phyloP scores from a whole-genome alignment of 2,888 invertebrate genomes.

The Acrobasis repandana region DNA sequence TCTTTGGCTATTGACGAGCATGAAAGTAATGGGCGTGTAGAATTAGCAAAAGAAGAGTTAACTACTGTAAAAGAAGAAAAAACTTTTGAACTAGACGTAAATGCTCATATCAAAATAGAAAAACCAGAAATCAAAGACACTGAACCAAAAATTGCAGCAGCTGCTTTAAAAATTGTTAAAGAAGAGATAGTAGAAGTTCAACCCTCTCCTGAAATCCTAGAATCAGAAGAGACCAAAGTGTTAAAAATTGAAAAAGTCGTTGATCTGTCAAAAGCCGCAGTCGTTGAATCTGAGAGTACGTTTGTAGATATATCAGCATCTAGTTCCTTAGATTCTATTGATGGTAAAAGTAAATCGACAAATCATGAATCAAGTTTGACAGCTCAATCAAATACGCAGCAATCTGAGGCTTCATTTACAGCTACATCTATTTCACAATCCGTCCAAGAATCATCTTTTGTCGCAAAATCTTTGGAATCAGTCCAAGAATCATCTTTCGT shows the following conservation, averaged over 20 bases:
- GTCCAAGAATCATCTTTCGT: slow-evolving; percentile 24
- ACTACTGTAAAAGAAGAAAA: slow-evolving; percentile 28
- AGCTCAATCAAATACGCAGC: slow-evolving; percentile 23
- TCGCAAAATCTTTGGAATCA: slow-evolving; percentile 7
- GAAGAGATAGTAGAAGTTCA: slow-evolving; percentile 33
- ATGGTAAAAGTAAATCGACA: slow-evolving; percentile 20
- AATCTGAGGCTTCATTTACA: background rate
- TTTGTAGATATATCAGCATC: slow-evolving; percentile 21
- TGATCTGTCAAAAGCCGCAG: slow-evolving; percentile 15
- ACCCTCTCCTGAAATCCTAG: slow-evolving; percentile 33
- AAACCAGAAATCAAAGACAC: slow-evolving; percentile 39
- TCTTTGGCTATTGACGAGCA: slow-evolving; percentile 35
- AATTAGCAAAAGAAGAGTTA: slow-evolving; percentile 27
- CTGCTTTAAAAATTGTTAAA: slow-evolving; percentile 48
- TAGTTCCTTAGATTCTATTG: slow-evolving; percentile 17
- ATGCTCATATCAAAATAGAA: slow-evolving; percentile 30
- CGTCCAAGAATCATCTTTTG: slow-evolving; percentile 25
- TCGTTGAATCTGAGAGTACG: slow-evolving; percentile 19
- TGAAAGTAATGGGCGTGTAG: slow-evolving; percentile 23
- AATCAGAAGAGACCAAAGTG: slow-evolving; percentile 38
- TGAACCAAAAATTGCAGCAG: slow-evolving; percentile 34
- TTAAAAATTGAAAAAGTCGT: slow-evolving; percentile 32
- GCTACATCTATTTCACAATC: slow-evolving; percentile 8
- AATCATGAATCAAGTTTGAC: slow-evolving; percentile 35
- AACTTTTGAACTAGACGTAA: slow-evolving; percentile 4